Evolutionary conservation across 2,113 vertebrate genomes (phyloP).

Genomic region (Corythoichthys intestinalis): DNA sequence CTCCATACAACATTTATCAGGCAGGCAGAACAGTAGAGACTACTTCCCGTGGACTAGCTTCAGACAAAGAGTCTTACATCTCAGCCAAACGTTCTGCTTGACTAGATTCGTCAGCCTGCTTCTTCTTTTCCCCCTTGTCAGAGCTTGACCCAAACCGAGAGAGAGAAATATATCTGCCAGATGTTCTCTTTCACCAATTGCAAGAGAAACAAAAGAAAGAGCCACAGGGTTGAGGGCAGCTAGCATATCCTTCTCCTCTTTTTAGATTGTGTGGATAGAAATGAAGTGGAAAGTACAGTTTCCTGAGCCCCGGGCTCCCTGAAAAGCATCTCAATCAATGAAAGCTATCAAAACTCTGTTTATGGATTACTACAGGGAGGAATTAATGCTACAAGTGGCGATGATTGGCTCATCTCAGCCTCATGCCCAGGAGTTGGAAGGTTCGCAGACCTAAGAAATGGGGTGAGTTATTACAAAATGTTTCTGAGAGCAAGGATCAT

Average conservation of each 20-base stretch:
- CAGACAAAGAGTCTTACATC: conserved; percentile 3
- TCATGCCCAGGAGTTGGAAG: not conserved
- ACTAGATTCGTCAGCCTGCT: not conserved
- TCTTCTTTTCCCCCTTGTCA: not conserved
- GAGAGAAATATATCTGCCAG: not conserved
- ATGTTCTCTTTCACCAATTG: not conserved
- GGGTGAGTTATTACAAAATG: not conserved
- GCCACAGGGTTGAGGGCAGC: not conserved
- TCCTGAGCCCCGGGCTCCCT: not conserved
- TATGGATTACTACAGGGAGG: not conserved
- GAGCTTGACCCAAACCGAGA: not conserved
- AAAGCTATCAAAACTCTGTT: not conserved
- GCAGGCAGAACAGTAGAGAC: not conserved
- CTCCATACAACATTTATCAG: conserved; percentile 7
- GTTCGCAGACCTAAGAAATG: not conserved
- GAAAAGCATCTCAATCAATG: not conserved
- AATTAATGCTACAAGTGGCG: not conserved
- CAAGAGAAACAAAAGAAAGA: not conserved
- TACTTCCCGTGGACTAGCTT: not conserved
- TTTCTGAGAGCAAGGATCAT: not conserved
- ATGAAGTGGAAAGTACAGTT: not conserved
- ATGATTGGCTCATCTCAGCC: not conserved
- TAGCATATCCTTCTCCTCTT: not conserved
- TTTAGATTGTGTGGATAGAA: not conserved
- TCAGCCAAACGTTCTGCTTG: not conserved